phyloP scores from a whole-genome alignment of 2,888 invertebrate genomes.

The Malachius bipustulatus region DNA sequence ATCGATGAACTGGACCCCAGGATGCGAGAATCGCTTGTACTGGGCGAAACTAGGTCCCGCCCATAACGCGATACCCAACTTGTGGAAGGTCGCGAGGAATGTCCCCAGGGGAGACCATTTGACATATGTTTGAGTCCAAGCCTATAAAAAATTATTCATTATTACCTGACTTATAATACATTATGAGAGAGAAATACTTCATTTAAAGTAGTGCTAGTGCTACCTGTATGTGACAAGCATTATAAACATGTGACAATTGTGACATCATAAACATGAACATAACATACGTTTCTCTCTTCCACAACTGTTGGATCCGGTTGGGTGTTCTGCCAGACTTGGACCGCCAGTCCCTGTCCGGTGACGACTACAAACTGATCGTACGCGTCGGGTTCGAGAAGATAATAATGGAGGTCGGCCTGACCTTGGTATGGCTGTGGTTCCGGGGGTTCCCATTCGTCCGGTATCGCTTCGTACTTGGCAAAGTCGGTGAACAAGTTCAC shows the following conservation, averaged over 20 bases:
- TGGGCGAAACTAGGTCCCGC: conserved; percentile 89
- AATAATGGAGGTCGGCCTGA: conserved; percentile 85
- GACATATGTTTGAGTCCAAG: conserved; percentile 93
- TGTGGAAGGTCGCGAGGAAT: conserved; percentile 92
- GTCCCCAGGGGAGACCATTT: conserved; percentile 98
- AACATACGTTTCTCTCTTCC: conserved; percentile 66
- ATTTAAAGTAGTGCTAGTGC: too few species aligned
- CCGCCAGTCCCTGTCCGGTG: conserved; percentile 59
- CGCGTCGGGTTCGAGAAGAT: conserved; percentile 86
- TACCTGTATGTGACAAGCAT: conserved; percentile 1
- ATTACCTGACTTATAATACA: too few species aligned
- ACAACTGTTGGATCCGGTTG: conserved; percentile 72
- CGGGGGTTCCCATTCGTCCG: conserved; percentile 89
- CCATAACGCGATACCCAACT: conserved; percentile 93
- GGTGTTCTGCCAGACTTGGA: conserved; percentile 80
- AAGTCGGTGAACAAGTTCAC: conserved; percentile 88
- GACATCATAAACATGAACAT: conserved; percentile 4
- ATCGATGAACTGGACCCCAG: conserved; percentile 87
- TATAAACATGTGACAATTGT: too few species aligned
- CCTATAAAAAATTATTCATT: conserved; percentile 40
- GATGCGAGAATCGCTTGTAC: conserved; percentile 82
- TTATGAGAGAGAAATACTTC: too few species aligned
- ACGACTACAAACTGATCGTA: conserved; percentile 93
- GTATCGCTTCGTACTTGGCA: conserved; percentile 82
- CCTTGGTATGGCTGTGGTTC: conserved; percentile 80